Evolutionary conservation across 2,113 vertebrate species (phyloP).

Genomic region (Clarias batrachus): DNA sequence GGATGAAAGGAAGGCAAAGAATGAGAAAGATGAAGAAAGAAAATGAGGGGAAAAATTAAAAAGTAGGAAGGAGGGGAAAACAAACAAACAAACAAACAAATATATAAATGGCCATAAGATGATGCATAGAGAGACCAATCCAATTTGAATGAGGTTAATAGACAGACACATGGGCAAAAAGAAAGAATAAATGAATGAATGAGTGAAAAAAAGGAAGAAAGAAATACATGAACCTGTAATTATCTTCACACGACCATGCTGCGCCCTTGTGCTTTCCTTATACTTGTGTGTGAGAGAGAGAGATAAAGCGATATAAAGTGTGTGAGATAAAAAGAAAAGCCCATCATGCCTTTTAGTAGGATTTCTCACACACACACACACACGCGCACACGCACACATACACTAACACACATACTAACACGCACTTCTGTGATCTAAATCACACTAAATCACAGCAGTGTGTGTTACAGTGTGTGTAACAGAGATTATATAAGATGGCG

Average conservation of each 20-base stretch:
- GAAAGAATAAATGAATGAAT: no score
- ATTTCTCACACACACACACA: slow-evolving; percentile 68
- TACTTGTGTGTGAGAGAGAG: slow-evolving; percentile 26
- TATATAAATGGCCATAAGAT: neutral
- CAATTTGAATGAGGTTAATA: neutral
- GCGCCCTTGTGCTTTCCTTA: neutral
- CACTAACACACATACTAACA: no score
- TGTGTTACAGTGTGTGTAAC: slow-evolving; percentile 65
- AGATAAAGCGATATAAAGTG: slow-evolving; percentile 30
- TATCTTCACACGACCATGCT: neutral
- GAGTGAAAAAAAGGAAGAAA: neutral
- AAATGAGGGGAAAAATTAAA: slow-evolving; percentile 34
- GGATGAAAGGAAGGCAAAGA: slow-evolving; percentile 38
- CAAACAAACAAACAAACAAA: neutral
- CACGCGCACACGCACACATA: no score
- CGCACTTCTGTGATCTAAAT: slow-evolving; percentile 64
- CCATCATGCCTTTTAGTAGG: slow-evolving; percentile 75
- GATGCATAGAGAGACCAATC: neutral
- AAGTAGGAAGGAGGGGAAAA: slow-evolving; percentile 5
- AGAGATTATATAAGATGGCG: slow-evolving; percentile 46
- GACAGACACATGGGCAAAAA: neutral
- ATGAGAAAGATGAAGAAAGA: slow-evolving; percentile 22
- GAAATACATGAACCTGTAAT: neutral
- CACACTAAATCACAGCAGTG: slow-evolving; percentile 62
- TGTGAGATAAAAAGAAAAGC: slow-evolving; percentile 46